These are phyloP conservation scores for Coelopa pilipes DNA, from an alignment of 2,888 invertebrate species.

Conservation along the genomic window DNA sequence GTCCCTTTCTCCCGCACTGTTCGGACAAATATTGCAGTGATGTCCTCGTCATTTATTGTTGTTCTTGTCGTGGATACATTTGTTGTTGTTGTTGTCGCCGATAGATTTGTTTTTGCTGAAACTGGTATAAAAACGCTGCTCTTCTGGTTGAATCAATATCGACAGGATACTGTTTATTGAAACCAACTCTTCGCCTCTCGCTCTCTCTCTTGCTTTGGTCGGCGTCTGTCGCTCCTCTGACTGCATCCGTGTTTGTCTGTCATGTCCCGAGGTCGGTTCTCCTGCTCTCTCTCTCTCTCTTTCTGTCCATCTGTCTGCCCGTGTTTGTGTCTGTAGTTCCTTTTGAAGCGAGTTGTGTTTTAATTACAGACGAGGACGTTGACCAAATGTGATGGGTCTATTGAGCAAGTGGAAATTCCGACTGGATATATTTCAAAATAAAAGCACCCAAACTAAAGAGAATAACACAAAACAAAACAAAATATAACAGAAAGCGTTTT, in stretches of 20 bases:
- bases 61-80: not conserved
- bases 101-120: constrained; percentile 49
- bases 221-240: not conserved
- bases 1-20: constrained; percentile 11
- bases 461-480: no score
- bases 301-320: not conserved
- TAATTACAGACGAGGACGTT: no score
- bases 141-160: constrained; percentile 49
- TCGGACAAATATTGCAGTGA: not conserved
- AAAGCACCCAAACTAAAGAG: no score
- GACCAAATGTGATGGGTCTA: no score
- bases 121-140: constrained; percentile 57
- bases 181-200: constrained; percentile 26
- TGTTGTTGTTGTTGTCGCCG: not conserved
- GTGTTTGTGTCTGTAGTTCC: not conserved
- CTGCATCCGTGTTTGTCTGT: not conserved
- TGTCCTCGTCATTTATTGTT: not conserved
- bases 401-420: no score
- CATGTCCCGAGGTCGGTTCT: not conserved
- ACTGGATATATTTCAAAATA: no score
- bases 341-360: not conserved
- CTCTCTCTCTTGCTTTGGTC: not conserved
- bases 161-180: constrained; percentile 46
- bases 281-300: not conserved
- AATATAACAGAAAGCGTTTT: no score